Base-by-base conservation (phyloP, 2,888 invertebrate genomes). In the Cantharis flavilabris region DNA sequence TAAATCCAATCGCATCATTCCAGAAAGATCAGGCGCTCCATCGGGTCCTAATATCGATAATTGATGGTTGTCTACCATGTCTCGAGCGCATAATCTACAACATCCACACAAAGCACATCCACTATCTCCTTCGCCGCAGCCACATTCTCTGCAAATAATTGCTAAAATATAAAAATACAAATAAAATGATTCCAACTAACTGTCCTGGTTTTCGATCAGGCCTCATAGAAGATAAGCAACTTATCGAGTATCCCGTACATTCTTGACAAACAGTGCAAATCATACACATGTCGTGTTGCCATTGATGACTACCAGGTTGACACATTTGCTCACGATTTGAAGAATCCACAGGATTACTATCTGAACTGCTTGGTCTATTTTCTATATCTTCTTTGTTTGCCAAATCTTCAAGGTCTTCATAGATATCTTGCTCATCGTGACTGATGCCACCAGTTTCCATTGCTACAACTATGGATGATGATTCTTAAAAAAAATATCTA, bases 61-160 rank as follows among this genome's bases (percentile, higher is more conserved):
- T 80, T 90, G 90, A 9, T 89, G 89, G 80, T 89, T 90, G 83
- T 91, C 92, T 64, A 91, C 91, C 78, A 90, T 90, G 88, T 92
- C 93, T 82, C 93, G 90, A 3, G 96, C 97, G 87, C 99, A 99
- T 2, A 94, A 92, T 64, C 96, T 91, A 86, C 99, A 99, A 49
- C 96, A 93, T 3, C 98, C 98, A 88, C 99, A 99, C 80, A 95
- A 93, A 1, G 94, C 92, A 86, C 98, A 98, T 0, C 98, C 98
- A 73, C 97, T 95, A 87, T 98, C 98, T 0, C 98, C 98, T 86
- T 96, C 95, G 3, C 98, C 98, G 89, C 98, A 98, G 0, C 97
- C 97, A 88, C 98, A 98, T 84, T 95, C 94, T 85, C 97, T 97
- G 73, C 0, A 70, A 75, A n/a, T 16, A 13, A 65, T 20, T 64